A percentile compares a stretch with the other conserved stretches of the same genome.
These are phyloP conservation scores for Lanistes nyassanus DNA, from an alignment of 1,140 invertebrate genomes.

Conservation along the genomic window DNA sequence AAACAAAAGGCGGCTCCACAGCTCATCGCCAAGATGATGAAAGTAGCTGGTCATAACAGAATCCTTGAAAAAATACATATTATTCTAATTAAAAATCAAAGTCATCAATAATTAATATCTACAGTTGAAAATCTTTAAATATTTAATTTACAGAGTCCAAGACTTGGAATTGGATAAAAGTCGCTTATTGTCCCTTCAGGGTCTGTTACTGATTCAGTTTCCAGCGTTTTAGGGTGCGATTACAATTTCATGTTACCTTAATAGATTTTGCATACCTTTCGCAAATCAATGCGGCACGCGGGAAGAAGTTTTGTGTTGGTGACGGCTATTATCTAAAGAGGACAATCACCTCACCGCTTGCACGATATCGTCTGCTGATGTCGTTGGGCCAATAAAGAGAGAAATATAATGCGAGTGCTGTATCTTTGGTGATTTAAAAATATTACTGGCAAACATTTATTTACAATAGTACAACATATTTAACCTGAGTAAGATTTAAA, in stretches of 20 bases:
- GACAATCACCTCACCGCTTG: conserved; percentile 4
- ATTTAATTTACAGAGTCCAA: no score
- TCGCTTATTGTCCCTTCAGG: no score
- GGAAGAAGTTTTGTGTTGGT: no score
- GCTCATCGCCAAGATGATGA: not conserved
- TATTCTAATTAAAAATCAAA: no score
- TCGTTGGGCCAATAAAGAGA: conserved; percentile 11
- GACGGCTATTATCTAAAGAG: no score
- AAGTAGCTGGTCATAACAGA: conserved; percentile 13
- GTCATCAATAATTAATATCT: not conserved
- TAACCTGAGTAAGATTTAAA: not conserved
- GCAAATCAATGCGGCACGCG: no score
- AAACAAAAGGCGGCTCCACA: conserved; percentile 2
- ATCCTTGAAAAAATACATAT: not conserved
- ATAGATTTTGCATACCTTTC: no score
- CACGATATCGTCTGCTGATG: conserved; percentile 34
- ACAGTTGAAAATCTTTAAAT: no score
- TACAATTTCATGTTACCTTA: no score
- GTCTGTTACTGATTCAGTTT: no score
- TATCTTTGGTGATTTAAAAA: not conserved
- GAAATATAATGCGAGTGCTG: not conserved
- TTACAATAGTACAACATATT: not conserved
- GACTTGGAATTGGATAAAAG: no score
- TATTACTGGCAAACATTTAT: not conserved
- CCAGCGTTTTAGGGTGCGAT: no score